Base-by-base conservation (phyloP, 2,113 vertebrate species). In the Zapornia atra region DNA sequence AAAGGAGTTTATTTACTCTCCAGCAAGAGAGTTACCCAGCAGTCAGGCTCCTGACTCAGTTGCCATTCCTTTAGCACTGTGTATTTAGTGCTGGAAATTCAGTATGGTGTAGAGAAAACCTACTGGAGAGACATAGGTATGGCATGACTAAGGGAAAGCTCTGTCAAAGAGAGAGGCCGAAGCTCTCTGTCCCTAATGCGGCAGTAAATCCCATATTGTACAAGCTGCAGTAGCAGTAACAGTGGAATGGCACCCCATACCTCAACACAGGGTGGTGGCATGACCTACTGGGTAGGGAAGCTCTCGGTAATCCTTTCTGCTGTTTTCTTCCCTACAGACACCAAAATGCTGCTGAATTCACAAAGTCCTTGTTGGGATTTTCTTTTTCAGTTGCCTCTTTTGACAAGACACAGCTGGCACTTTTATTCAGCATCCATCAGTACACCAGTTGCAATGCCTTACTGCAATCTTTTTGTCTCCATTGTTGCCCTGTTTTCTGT, bases 401-500 rank as follows among this genome's bases (percentile, higher is more conserved):
- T 95, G 64, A 85, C 42, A 75, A 87, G 89, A 72, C 60, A 86
- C 51, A 96, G 53, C 90, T 96, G 68, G 96, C 31, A 88, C 24
- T 90, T 91, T 24, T 53, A 63, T 96, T 94, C 82, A 70, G 46
- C 25, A 59, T 44, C 63, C 68, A 83, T 91, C 72, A 78, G 44
- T 56, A 57, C 31, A 60, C 86, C 33, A 79, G 64, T 82, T 91
- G 75, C 72, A 36, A 66, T 17, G 61, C 36, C 36, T 60, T n/a
- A 63, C 82, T 94, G 95, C 82, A 96, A 59, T 94, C 70, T 91
- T 94, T 84, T 93, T 82, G 26, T 80, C 42, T 91, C 82, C 53
- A 63, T 81, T 95, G 69, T 87, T 21, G 3, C 42, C 31, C 72
- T 76, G 28, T 57, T 68, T 95, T 78, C 71, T 89, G 38, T 81